These are phyloP conservation scores for Aulostomus chinensis DNA, from an alignment of 2,797 vertebrate species.

Conservation along the genomic window DNA sequence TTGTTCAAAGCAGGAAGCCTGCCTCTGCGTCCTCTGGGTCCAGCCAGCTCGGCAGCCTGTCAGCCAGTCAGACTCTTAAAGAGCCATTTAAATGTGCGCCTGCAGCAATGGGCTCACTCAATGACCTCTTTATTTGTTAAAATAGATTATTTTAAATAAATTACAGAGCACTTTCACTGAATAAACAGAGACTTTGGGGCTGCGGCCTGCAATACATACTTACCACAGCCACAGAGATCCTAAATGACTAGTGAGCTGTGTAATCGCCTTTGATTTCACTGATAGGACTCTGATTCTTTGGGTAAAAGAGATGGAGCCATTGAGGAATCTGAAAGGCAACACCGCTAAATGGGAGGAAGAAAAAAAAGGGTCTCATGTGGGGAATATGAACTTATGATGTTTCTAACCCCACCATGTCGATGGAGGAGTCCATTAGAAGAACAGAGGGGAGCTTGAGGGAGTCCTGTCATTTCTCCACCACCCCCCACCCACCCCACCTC, in stretches of 20 bases:
- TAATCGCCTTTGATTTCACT: constrained; percentile 90
- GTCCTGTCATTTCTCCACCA: constrained; percentile 82
- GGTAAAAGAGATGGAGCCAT: constrained; percentile 80
- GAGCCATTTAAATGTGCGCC: constrained; percentile 91
- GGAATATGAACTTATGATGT: constrained; percentile 87
- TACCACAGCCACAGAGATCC: constrained; percentile 93
- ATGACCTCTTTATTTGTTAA: constrained; percentile 99
- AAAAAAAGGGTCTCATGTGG: constrained; percentile 81
- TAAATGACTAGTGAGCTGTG: constrained; percentile 90
- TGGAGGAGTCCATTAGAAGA: constrained; percentile 86
- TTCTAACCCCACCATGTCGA: constrained; percentile 83
- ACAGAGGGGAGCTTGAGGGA: constrained; percentile 88
- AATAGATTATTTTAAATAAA: constrained; percentile 99
- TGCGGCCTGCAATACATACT: constrained; percentile 90
- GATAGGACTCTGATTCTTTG: constrained; percentile 88
- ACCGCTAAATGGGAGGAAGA: constrained; percentile 71
- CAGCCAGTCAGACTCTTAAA: constrained; percentile 87
- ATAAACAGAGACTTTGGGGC: constrained; percentile 98
- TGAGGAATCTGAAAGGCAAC: constrained; percentile 83
- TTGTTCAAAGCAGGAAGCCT: constrained; percentile 81
- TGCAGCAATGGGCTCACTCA: constrained; percentile 89
- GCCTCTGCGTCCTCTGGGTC: constrained; percentile 61
- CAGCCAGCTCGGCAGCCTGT: constrained; percentile 69
- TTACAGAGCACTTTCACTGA: constrained; percentile 99
- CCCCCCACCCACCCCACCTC: constrained; percentile 81